Evolutionary conservation across 2,888 invertebrate species (phyloP).

Genomic region (Tetheella fluctuosa): DNA sequence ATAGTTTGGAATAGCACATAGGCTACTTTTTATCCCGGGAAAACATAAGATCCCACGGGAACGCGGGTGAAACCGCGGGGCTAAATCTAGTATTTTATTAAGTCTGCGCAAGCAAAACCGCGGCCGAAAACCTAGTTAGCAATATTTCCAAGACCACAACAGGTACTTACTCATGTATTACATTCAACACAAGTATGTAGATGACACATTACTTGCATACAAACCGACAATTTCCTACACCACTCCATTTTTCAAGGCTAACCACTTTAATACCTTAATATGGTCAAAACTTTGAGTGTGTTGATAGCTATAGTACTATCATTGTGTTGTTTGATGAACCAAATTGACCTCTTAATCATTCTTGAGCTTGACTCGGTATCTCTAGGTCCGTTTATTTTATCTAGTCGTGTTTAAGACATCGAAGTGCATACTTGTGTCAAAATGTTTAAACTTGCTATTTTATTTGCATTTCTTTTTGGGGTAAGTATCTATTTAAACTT

Average conservation of each 20-base stretch:
- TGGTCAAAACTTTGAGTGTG: neutral
- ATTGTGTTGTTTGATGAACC: slow-evolving; percentile 4
- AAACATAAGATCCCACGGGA: no score
- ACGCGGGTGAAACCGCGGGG: no score
- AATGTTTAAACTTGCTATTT: neutral
- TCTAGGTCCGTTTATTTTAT: neutral
- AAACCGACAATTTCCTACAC: neutral
- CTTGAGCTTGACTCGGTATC: neutral
- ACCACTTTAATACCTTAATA: neutral
- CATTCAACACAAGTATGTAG: neutral
- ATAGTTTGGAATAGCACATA: no score
- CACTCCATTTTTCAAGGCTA: neutral
- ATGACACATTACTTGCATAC: neutral
- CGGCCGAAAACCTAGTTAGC: no score
- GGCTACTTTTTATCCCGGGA: no score
- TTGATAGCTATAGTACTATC: neutral
- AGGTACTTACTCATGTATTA: neutral
- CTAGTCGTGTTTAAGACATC: neutral
- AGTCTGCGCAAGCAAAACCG: no score
- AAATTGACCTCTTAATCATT: slow-evolving; percentile 7
- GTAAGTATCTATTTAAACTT: slow-evolving; percentile 23
- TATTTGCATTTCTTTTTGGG: slow-evolving; percentile 20
- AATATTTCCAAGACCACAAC: neutral
- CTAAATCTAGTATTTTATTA: no score
- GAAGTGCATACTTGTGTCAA: neutral